A percentile compares a stretch with the other conserved stretches of the same genome.
phyloP scores from a whole-genome alignment of 2,113 vertebrate genomes.

The Prunella himalayana region DNA sequence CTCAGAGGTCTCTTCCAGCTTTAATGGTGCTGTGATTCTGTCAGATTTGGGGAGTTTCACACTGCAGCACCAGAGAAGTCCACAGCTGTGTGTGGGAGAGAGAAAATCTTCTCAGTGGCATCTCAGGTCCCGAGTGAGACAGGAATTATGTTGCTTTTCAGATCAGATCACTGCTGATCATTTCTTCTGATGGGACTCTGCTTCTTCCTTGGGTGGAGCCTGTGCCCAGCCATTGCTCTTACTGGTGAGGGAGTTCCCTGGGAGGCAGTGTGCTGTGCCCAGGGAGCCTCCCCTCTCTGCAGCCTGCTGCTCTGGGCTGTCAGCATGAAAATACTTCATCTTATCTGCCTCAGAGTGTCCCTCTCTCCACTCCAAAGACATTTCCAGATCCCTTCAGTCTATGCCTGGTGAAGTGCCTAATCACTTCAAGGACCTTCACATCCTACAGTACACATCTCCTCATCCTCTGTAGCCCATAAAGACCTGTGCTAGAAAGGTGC shows the following conservation, averaged over 20 bases:
- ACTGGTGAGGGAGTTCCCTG: not conserved
- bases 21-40: not conserved
- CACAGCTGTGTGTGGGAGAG: not conserved
- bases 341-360: not conserved
- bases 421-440: not conserved
- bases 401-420: not conserved
- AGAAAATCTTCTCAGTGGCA: not conserved
- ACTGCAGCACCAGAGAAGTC: not conserved
- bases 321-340: not conserved
- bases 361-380: not conserved
- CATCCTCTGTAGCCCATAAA: not conserved
- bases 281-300: not conserved
- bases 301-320: not conserved
- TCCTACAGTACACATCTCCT: not conserved
- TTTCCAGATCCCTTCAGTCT: not conserved
- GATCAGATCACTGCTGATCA: not conserved
- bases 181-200: not conserved
- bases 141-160: not conserved
- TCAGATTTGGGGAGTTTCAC: not conserved
- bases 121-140: not conserved
- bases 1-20: not conserved
- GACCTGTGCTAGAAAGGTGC: not conserved
- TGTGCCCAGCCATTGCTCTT: not conserved
- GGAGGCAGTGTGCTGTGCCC: not conserved
- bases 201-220: not conserved